A percentile compares a stretch with the other conserved stretches of the same genome.
Conservation (phyloP, 2,888 invertebrate genomes). For the Drosophila nr. medialis region DNA sequence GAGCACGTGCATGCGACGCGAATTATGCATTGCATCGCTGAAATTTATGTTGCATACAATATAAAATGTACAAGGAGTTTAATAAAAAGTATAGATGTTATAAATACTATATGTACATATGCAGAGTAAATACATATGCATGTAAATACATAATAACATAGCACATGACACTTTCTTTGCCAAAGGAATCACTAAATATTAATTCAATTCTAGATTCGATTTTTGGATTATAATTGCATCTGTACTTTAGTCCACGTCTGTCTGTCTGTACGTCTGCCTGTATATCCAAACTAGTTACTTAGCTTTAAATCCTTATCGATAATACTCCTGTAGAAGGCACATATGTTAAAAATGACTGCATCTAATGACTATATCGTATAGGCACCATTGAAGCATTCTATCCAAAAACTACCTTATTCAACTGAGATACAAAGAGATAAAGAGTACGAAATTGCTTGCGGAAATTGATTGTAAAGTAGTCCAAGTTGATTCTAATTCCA, state of each 20-base stretch:
- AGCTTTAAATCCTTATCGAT: neutral
- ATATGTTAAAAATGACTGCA: neutral
- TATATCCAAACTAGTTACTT: neutral
- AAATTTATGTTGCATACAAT: conserved; percentile 42
- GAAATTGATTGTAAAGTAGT: neutral
- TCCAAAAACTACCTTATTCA: neutral
- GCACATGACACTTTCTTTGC: neutral
- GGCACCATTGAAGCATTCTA: neutral
- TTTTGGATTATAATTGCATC: neutral
- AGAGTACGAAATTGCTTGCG: neutral
- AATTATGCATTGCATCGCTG: conserved; percentile 44
- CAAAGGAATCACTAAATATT: neutral
- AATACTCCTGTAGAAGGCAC: neutral
- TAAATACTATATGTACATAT: conserved; percentile 4
- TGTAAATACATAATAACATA: neutral
- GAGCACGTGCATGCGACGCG: conserved; percentile 41
- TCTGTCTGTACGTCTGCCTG: neutral
- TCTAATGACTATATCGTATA: neutral
- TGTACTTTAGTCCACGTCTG: neutral
- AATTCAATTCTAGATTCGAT: neutral
- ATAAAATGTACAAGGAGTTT: conserved; percentile 17
- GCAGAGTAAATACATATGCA: neutral
- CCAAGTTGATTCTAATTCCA: neutral
- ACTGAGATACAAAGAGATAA: neutral
- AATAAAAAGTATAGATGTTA: conserved; percentile 10